Base-by-base conservation (phyloP, 2,888 invertebrate genomes). In the Geotrupes spiniger region DNA sequence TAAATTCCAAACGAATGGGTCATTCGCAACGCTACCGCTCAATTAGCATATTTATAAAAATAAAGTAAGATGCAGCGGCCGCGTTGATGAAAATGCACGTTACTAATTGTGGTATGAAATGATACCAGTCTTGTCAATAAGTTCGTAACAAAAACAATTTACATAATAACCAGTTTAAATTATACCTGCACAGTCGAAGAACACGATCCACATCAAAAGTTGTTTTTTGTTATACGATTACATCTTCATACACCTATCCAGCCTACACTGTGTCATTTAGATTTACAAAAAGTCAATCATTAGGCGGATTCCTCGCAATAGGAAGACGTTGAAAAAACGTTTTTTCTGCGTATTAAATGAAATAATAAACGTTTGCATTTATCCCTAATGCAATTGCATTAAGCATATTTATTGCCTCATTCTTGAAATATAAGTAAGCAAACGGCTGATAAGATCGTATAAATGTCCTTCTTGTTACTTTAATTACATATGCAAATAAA, bases 401-500 rank as follows among this genome's bases (percentile, higher is more conserved):
- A 33, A 12, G 6, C 14, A 8, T 12, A 33, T 33, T 33, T 33
- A 33, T 33, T 33, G 14, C 33, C 33, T 12, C 33, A 33, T 33
- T 33, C 36, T 39, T 40, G 26, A 21, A 33, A 33, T 33, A 40
- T 21, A 36, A 41, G 40, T 38, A 15, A 33, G 33, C 14, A 33
- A 38, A 36, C 37, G 26, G 16, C 12, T 15, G 49, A 50, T 50
- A 46, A 17, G 38, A 46, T 42, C 41, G 42, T 45, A 42, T 46
- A 42, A 37, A 50, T 38, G 46, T 50, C 33, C 16, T 43, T 44
- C 42, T 42, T 49, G 43, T 40, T 44, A 16, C 46, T 50, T 50
- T 50, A 50, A 50, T 50, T 50, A 50, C 42, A 37, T 33, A 42
- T 50, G 49, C 37, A 50, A 45, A 50, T 50, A 45, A 45, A 50